phyloP scores from a whole-genome alignment of 1,140 invertebrate species.

The Pectinophora gossypiella region DNA sequence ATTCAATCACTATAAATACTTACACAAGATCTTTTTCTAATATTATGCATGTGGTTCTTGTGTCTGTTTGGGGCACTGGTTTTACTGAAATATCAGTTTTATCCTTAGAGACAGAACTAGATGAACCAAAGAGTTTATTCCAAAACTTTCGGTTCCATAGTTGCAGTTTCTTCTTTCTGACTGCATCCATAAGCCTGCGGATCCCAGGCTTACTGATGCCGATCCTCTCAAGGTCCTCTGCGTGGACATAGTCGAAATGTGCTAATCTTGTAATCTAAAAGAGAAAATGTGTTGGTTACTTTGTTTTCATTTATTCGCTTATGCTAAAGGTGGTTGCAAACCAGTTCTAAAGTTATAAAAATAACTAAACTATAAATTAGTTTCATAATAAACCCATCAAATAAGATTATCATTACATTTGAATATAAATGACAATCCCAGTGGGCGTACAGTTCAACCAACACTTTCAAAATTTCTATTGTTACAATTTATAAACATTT shows the following conservation, averaged over 20 bases:
- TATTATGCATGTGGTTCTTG: slow-evolving; percentile 89
- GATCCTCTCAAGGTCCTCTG: slow-evolving; percentile 95
- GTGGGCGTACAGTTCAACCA: too few species aligned
- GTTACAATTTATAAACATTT: too few species aligned
- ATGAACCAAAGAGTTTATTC: slow-evolving; percentile 87
- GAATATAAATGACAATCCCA: too few species aligned
- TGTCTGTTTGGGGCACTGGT: slow-evolving; percentile 34
- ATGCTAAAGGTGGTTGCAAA: too few species aligned
- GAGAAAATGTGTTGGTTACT: slow-evolving; percentile 5
- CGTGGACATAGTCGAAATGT: slow-evolving; percentile 97
- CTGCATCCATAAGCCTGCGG: slow-evolving; percentile 90
- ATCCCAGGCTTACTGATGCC: slow-evolving; percentile 95
- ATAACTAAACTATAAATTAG: too few species aligned
- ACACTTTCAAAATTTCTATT: too few species aligned
- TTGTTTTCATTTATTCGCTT: too few species aligned
- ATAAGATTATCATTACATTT: too few species aligned
- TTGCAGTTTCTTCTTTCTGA: slow-evolving; percentile 90
- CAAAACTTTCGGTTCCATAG: slow-evolving; percentile 90
- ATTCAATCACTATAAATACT: slow-evolving; percentile 28
- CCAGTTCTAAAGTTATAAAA: too few species aligned
- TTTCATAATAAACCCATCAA: too few species aligned
- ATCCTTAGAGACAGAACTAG: slow-evolving; percentile 44
- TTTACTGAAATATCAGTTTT: slow-evolving; percentile 50
- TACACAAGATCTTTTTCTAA: slow-evolving; percentile 87
- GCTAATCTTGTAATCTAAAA: slow-evolving; percentile 87